A percentile compares a stretch with the other conserved stretches of the same genome.
phyloP scores from a whole-genome alignment of 2,113 vertebrate species.

The Jaculus jaculus region DNA sequence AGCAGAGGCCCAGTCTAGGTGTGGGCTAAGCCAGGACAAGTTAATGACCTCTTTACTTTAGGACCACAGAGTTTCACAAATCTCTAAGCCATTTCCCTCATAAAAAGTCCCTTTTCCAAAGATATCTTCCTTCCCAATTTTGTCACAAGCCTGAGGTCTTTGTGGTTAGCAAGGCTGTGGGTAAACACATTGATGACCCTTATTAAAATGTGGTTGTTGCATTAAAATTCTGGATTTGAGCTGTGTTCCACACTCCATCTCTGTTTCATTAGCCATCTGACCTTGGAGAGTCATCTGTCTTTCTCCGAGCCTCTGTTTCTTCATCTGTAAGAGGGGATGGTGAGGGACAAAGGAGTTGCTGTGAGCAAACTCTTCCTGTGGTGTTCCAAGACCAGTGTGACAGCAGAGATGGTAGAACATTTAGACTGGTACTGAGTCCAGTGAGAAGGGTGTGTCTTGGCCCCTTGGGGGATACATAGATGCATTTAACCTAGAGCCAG shows the following conservation, averaged over 20 bases:
- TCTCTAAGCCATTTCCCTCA: not conserved
- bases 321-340: not conserved
- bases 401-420: not conserved
- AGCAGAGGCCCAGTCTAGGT: not conserved
- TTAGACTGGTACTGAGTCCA: not conserved
- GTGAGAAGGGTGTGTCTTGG: not conserved
- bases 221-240: too few relatives aligned
- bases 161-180: not conserved
- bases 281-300: not conserved
- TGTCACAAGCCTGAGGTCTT: not conserved
- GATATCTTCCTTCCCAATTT: not conserved
- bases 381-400: not conserved
- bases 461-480: not conserved
- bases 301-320: not conserved
- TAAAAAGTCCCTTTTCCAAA: constrained; percentile 1
- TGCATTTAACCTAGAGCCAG: not conserved
- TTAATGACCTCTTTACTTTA: not conserved
- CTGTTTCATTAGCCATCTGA: not conserved
- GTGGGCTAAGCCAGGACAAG: not conserved
- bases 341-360: not conserved
- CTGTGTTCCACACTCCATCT: not conserved
- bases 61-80: not conserved
- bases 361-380: not conserved
- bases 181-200: not conserved
- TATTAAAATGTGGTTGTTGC: not conserved